Percentiles rank a stretch among this genome's conserved stretches.
phyloP scores from a whole-genome alignment of 2,888 invertebrate genomes.

The Doris montereyensis region DNA sequence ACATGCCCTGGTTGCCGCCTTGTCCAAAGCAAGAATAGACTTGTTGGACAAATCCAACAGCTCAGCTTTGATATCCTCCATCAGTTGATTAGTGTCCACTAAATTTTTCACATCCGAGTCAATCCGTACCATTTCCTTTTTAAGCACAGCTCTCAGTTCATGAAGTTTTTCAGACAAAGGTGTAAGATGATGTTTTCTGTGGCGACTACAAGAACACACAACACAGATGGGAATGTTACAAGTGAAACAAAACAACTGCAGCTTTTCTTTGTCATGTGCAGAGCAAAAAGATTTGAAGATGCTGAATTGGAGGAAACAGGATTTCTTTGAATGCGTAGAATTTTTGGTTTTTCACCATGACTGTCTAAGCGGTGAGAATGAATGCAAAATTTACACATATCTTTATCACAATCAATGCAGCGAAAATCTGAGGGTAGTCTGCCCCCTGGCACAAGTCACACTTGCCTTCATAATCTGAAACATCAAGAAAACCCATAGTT shows the following conservation, averaged over 20 bases:
- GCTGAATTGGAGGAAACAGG: constrained; percentile 40
- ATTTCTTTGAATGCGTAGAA: constrained; percentile 59
- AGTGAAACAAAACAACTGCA: constrained; percentile 61
- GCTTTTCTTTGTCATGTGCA: constrained; percentile 53
- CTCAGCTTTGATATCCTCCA: constrained; percentile 49
- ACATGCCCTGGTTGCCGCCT: constrained; percentile 48
- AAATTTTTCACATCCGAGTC: constrained; percentile 49
- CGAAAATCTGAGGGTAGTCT: constrained; percentile 62
- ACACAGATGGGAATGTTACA: constrained; percentile 59
- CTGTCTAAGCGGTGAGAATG: constrained; percentile 60
- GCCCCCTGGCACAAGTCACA: constrained; percentile 61
- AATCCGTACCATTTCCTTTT: constrained; percentile 53
- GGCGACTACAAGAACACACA: constrained; percentile 56
- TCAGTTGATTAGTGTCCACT: constrained; percentile 43
- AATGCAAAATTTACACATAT: constrained; percentile 64
- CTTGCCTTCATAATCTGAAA: constrained; percentile 45
- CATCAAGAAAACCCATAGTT: background rate
- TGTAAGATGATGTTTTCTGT: constrained; percentile 57
- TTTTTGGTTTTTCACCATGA: constrained; percentile 49
- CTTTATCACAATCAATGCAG: constrained; percentile 63
- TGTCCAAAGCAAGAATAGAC: constrained; percentile 48
- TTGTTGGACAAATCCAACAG: constrained; percentile 47
- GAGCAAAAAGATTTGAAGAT: constrained; percentile 52
- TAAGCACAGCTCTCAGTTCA: constrained; percentile 51
- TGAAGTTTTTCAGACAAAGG: constrained; percentile 56